Base-by-base conservation (phyloP, 2,797 vertebrate genomes). In the Sebastes vulpes region DNA sequence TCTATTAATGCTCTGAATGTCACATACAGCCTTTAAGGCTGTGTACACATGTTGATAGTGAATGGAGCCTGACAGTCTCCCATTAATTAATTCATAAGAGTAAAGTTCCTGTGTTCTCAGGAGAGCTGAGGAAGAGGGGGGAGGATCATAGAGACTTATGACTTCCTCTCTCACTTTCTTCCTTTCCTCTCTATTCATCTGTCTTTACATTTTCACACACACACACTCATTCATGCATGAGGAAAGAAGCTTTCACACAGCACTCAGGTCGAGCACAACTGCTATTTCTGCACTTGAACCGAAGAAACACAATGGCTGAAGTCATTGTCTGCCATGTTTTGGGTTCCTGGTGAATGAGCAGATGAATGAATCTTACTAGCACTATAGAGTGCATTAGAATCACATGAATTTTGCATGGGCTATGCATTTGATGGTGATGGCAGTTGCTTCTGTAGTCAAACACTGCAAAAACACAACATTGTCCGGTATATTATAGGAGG, bases 11-110 rank as follows among this genome's bases (percentile, higher is more conserved):
- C 42, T 48, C 42, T n/a, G 42, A n/a, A 48, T 48, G 18, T 48
- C 42, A 48, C 42, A 48, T 48, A 48, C 16, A 48, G 38, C 38
- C 23, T 82, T 70, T 71, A 66, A 66, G 77, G 66, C 23, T 58
- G 26, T 61, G 70, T 46, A 53, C 68, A 61, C 60, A 52, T 35
- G 64, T 26, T 59, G 60, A 52, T 31, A 35, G 42, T 85, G 73
- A 84, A 81, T 68, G 67, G 46, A 79, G 80, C 50, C 76, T 26
- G 71, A 63, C 46, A 48, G 42, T 48, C 16, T 48, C 42, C 79
- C 70, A 67, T 28, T 81, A 46, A 79, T 89, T 85, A 80, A 88
- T 87, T 85, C 71, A 89, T 46, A 65, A 21, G 46, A 69, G 58
- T 73, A 31, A 72, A 70, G 77, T 82, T 83, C 65, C 72, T 70